A percentile compares a stretch with the other conserved stretches of the same genome.
Conservation (phyloP, 1,140 invertebrate genomes). For the Lepeophtheirus salmonis region DNA sequence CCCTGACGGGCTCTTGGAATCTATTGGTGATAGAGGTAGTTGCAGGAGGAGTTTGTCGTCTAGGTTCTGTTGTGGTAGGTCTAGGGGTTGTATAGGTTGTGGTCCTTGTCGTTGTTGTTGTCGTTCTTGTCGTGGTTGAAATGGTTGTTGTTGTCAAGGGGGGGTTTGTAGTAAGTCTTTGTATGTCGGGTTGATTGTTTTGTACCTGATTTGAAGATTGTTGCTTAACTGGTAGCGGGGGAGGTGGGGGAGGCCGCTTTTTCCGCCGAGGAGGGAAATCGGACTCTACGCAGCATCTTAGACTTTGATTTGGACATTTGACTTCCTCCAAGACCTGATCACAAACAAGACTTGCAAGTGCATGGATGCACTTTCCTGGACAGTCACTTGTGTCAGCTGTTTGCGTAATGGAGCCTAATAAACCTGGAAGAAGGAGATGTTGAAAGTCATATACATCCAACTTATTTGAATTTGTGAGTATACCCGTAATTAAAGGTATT, state of each 20-base stretch:
- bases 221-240: not conserved
- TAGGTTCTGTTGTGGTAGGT: constrained; percentile 16
- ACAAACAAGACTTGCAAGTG: constrained; percentile 15
- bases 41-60: too few relatives aligned
- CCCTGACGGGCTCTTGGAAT: too few relatives aligned
- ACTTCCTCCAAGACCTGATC: constrained; percentile 11
- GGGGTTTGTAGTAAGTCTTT: not conserved
- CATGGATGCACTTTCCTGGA: constrained; percentile 18
- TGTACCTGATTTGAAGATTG: not conserved
- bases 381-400: constrained; percentile 5
- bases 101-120: constrained; percentile 18
- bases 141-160: constrained; percentile 12
- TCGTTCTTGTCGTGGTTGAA: constrained; percentile 15
- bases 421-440: too few relatives aligned
- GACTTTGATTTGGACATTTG: constrained; percentile 1
- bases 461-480: too few relatives aligned
- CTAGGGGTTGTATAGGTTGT: constrained; percentile 18
- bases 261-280: too few relatives aligned
- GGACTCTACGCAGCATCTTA: constrained; percentile 20
- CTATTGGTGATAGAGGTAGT: too few relatives aligned
- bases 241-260: constrained; percentile 33
- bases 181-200: not conserved
- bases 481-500: too few relatives aligned
- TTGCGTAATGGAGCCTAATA: constrained; percentile 17
- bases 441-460: too few relatives aligned